A percentile compares a stretch with the other conserved stretches of the same genome.
phyloP scores from a whole-genome alignment of 2,888 invertebrate species.

The Cryptus armator region DNA sequence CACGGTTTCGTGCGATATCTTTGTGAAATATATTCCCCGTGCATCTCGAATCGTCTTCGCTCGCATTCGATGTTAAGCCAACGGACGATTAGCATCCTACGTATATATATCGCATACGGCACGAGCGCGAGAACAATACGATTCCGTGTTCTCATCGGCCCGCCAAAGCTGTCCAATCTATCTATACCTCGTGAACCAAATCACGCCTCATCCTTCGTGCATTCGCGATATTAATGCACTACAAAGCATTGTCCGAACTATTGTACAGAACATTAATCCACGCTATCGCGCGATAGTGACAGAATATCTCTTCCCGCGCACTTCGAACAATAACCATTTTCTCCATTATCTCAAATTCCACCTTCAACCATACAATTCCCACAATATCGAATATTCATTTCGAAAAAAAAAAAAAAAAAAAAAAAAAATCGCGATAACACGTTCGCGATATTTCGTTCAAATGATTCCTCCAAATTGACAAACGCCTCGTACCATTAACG shows the following conservation, averaged over 20 bases:
- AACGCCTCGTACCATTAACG: no score
- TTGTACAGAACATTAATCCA: neutral
- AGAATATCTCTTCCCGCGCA: no score
- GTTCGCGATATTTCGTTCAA: no score
- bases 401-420: no score
- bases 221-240: constrained; percentile 12
- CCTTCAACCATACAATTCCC: neutral
- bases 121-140: constrained; percentile 7
- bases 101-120: neutral
- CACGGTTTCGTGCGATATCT: neutral
- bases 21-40: neutral
- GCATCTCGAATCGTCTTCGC: neutral
- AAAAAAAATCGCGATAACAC: no score
- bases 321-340: neutral
- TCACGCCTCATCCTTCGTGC: neutral
- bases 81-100: neutral
- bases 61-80: neutral
- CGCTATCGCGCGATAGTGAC: neutral
- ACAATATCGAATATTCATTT: neutral
- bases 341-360: neutral
- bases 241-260: constrained; percentile 8
- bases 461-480: no score
- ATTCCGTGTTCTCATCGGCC: constrained; percentile 10
- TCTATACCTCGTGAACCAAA: neutral
- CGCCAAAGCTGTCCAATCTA: neutral